Percentiles rank a stretch among this genome's conserved stretches.
Conservation (phyloP, 2,888 invertebrate species). For the Malacosoma neustria region DNA sequence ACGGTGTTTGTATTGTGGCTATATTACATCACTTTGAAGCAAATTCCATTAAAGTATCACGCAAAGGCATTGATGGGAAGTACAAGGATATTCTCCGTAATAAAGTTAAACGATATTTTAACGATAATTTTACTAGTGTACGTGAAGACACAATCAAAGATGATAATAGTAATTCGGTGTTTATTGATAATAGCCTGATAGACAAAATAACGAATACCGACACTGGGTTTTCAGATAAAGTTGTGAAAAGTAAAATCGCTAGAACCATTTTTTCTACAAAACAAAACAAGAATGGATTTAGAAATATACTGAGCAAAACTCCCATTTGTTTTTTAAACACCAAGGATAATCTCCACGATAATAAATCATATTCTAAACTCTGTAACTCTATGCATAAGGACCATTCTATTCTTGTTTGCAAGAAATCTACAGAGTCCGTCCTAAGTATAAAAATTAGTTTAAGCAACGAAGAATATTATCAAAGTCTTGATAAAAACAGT, state of each 20-base stretch:
- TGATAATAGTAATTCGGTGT: not conserved
- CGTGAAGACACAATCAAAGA: not conserved
- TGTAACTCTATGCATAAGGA: no score
- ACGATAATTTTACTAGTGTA: not conserved
- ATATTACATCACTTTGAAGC: not conserved
- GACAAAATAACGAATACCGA: slow-evolving; percentile 23
- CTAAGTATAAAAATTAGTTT: no score
- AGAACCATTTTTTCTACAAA: slow-evolving; percentile 1
- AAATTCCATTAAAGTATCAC: not conserved
- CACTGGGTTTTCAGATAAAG: slow-evolving; percentile 6
- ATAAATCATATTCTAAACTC: no score
- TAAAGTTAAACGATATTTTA: not conserved
- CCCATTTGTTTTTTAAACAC: slow-evolving; percentile 39
- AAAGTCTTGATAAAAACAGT: not conserved
- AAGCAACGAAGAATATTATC: no score
- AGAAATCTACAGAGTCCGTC: no score
- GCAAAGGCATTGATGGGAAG: slow-evolving; percentile 4
- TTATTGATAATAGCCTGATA: slow-evolving; percentile 6
- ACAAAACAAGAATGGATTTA: no score
- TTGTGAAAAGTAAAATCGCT: no score
- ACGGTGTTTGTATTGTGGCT: not conserved
- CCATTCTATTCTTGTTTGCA: no score
- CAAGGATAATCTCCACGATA: no score
- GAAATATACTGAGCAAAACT: no score
- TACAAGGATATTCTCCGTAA: not conserved